These are phyloP conservation scores for Chrysaora quinquecirrha DNA, from an alignment of 30 jellyfish, hydroid and myxozoan species.

Conservation along the genomic window DNA sequence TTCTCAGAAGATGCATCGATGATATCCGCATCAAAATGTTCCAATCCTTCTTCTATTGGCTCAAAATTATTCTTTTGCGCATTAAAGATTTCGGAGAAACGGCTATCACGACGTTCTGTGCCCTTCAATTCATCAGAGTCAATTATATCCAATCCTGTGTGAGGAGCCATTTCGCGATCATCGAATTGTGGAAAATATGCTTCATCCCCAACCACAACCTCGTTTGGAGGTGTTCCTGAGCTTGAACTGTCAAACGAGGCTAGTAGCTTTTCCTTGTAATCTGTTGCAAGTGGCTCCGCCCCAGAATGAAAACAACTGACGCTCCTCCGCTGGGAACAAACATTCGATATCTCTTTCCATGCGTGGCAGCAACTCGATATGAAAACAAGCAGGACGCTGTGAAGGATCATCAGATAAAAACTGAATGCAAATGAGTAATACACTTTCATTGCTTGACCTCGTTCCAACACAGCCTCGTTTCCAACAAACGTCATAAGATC, in stretches of 20 bases:
- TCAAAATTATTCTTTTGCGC: slow-evolving; percentile 58
- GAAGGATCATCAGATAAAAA: slow-evolving; percentile 27
- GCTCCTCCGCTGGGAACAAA: background rate
- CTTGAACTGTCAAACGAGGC: slow-evolving; percentile 63
- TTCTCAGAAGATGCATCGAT: slow-evolving; percentile 53
- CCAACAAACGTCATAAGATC: slow-evolving; percentile 61
- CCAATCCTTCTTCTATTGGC: slow-evolving; percentile 47
- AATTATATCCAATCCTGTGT: too few relatives aligned
- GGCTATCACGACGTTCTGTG: slow-evolving; percentile 47
- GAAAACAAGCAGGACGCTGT: slow-evolving; percentile 33
- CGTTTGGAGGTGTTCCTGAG: slow-evolving; percentile 28
- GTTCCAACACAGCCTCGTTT: slow-evolving; percentile 27
- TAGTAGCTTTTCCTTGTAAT: slow-evolving; percentile 52
- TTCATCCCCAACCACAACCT: slow-evolving; percentile 18
- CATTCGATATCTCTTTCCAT: slow-evolving; percentile 29
- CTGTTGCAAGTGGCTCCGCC: background rate
- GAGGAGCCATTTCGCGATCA: slow-evolving; percentile 47
- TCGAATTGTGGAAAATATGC: slow-evolving; percentile 48
- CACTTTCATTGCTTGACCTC: slow-evolving; percentile 16
- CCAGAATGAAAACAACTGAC: slow-evolving; percentile 5
- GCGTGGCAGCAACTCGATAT: slow-evolving; percentile 37
- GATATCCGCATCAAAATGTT: slow-evolving; percentile 28
- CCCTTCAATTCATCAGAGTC: slow-evolving; percentile 11
- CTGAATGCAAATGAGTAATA: slow-evolving; percentile 33
- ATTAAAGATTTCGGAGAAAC: slow-evolving; percentile 52